Evolutionary conservation across 2,113 vertebrate species (phyloP).

Genomic region (Gila orcuttii): DNA sequence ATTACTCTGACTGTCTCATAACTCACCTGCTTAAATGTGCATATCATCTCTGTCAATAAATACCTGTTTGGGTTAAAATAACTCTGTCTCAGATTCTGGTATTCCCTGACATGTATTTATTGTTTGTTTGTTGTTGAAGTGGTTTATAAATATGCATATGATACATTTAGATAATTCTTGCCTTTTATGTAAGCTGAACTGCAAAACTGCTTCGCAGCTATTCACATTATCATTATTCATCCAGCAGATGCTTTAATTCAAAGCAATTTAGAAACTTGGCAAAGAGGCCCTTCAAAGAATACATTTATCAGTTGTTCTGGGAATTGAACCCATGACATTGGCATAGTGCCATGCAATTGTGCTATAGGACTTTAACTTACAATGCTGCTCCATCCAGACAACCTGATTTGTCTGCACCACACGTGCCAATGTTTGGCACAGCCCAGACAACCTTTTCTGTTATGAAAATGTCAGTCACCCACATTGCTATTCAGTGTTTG

Average conservation of each 20-base stretch:
- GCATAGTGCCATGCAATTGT: not conserved
- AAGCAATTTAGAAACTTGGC: constrained; percentile 4
- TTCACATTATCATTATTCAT: constrained; percentile 11
- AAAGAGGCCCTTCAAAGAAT: not conserved
- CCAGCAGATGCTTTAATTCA: not conserved
- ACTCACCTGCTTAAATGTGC: too few relatives aligned
- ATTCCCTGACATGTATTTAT: too few relatives aligned
- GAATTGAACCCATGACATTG: not conserved
- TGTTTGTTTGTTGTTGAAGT: too few relatives aligned
- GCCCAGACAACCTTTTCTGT: constrained; percentile 1
- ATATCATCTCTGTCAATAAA: too few relatives aligned
- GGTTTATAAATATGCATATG: too few relatives aligned
- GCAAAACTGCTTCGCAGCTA: too few relatives aligned
- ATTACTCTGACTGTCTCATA: too few relatives aligned
- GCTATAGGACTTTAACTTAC: not conserved
- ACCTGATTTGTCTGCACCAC: not conserved
- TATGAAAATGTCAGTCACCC: constrained; percentile 12
- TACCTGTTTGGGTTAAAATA: too few relatives aligned
- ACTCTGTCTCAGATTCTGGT: too few relatives aligned
- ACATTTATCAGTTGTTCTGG: not conserved
- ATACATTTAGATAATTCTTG: too few relatives aligned
- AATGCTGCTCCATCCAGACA: not conserved
- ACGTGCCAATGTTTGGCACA: not conserved
- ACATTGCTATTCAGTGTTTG: constrained; percentile 12
- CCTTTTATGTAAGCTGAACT: too few relatives aligned